Base-by-base conservation (phyloP, 2,797 vertebrate species). In the Tarsius wallacei region DNA sequence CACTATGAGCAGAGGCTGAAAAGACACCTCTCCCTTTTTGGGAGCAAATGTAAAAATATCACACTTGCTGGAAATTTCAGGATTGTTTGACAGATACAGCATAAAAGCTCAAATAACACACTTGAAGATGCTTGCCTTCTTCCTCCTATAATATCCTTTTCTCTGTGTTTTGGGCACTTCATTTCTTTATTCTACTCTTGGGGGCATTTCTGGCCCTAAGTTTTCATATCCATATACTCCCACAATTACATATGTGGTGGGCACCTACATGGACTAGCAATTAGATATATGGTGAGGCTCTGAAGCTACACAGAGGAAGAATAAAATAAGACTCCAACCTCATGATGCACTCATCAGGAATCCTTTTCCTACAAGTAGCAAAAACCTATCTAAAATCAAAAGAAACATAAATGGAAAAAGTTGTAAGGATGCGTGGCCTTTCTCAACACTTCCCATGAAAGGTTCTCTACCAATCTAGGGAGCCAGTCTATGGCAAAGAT, bases 31-130 rank as follows among this genome's bases (percentile, higher is more conserved):
- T 59, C 47, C 24, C 63, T 6, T 0, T n/a, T 24, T 36, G 86
- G 83, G 55, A 87, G 66, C 66, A 59, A 87, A 87, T 84, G 64
- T 42, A 22, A 82, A 95, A 96, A 91, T 28, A 78, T 3, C 66
- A 51, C 53, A 24, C 7, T 2, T 31, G 55, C 70, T 7, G 63
- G 49, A 92, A 80, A 53, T 73, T 70, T 47, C 4, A 47, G 63
- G 71, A 74, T 89, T 57, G 47, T n/a, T 6, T 33, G 82, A 78
- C 63, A 96, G 81, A 80, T 14, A n/a, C 15, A 13, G 36, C 59
- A 47, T 24, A 57, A 76, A 64, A 71, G 33, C 83, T 91, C 78
- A 55, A 86, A 86, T 9, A 70, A 24, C 17, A 59, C 42, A 24
- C 71, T 68, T 76, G 19, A n/a, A 36, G 53, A 70, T 17, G 14